A percentile compares a stretch with the other conserved stretches of the same genome.
Evolutionary conservation across 2,888 invertebrate genomes (phyloP).

Genomic region (Heliconius erato): DNA sequence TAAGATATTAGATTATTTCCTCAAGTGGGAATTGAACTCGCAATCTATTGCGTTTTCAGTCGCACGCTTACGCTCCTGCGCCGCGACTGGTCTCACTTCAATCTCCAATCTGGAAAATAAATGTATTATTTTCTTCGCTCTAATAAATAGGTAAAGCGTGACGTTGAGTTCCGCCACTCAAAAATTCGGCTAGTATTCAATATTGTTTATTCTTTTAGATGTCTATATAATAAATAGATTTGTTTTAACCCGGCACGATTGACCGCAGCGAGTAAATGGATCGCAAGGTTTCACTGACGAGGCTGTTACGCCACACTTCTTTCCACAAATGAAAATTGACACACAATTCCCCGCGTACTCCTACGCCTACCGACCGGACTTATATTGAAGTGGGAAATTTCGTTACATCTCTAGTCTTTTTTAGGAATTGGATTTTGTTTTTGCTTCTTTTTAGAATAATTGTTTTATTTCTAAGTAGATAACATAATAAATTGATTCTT

Average conservation of each 20-base stretch:
- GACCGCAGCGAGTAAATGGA: neutral
- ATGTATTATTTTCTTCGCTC: too few relatives aligned
- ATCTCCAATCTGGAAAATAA: too few relatives aligned
- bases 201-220: neutral
- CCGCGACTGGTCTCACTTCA: too few relatives aligned
- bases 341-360: slow-evolving; percentile 37
- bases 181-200: too few relatives aligned
- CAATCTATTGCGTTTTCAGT: too few relatives aligned
- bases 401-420: slow-evolving; percentile 16
- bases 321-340: slow-evolving; percentile 42
- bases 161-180: too few relatives aligned
- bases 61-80: too few relatives aligned
- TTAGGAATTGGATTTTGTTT: neutral
- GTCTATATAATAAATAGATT: neutral
- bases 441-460: neutral
- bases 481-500: neutral
- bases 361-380: slow-evolving; percentile 1
- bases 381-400: slow-evolving; percentile 24
- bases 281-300: slow-evolving; percentile 22
- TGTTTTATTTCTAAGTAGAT: neutral
- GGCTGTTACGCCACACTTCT: slow-evolving; percentile 22
- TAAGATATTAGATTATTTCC: too few relatives aligned
- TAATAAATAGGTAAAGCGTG: too few relatives aligned
- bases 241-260: neutral
- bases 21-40: too few relatives aligned